A percentile compares a stretch with the other conserved stretches of the same genome.
These are phyloP conservation scores for Notodonta ziczac DNA, from an alignment of 2,888 invertebrate species.

Conservation along the genomic window DNA sequence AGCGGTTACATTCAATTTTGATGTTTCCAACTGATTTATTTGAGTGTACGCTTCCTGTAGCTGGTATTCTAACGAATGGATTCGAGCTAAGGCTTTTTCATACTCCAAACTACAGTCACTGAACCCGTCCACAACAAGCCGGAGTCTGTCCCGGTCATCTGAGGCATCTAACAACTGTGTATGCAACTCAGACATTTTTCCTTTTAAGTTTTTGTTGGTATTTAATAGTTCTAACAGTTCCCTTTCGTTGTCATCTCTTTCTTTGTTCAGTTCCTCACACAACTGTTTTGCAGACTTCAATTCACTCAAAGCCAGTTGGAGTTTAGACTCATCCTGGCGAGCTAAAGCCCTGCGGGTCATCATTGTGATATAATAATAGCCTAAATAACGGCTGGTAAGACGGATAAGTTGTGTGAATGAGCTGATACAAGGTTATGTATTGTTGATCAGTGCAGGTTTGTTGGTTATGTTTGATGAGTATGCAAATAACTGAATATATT, in stretches of 20 bases:
- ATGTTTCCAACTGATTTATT: too few relatives aligned
- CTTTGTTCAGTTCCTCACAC: neutral
- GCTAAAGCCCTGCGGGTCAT: neutral
- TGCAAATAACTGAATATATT: too few relatives aligned
- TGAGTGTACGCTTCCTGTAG: too few relatives aligned
- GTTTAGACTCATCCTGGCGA: neutral
- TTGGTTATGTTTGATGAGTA: too few relatives aligned
- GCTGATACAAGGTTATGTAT: too few relatives aligned
- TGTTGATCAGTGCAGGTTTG: too few relatives aligned
- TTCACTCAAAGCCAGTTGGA: constrained; percentile 1
- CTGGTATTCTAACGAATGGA: too few relatives aligned
- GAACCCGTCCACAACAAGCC: neutral
- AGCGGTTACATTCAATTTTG: too few relatives aligned
- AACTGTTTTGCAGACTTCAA: neutral
- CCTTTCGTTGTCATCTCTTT: constrained; percentile 1
- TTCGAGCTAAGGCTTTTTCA: too few relatives aligned
- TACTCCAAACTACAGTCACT: neutral
- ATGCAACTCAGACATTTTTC: neutral
- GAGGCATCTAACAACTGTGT: neutral
- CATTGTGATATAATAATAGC: too few relatives aligned
- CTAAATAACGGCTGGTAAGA: too few relatives aligned
- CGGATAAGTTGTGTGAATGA: too few relatives aligned
- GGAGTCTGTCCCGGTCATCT: neutral
- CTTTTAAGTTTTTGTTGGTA: neutral
- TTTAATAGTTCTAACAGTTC: neutral